Percentiles rank a stretch among this genome's conserved stretches.
phyloP scores from a whole-genome alignment of 2,888 invertebrate species.

The Hypselothyrea guttata region DNA sequence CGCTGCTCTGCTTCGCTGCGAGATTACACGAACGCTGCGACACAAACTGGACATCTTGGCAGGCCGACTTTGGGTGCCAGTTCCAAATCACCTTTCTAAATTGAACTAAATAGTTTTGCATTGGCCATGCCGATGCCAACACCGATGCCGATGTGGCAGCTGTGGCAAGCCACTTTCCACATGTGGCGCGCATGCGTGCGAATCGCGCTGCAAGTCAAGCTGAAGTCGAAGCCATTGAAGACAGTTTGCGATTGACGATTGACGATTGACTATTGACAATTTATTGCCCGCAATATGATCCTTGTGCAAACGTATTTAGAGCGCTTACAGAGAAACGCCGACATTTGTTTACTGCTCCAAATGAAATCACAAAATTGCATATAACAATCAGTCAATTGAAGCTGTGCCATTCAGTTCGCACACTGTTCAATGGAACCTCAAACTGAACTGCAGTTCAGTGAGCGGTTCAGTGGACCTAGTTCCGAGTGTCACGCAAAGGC shows the following conservation, averaged over 20 bases:
- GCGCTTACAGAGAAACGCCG: slow-evolving; percentile 3
- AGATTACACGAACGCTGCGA: slow-evolving; percentile 23
- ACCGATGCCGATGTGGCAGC: neutral
- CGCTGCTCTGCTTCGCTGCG: neutral
- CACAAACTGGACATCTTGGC: slow-evolving; percentile 43
- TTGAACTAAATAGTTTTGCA: slow-evolving; percentile 75
- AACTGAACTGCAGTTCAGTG: too few species aligned
- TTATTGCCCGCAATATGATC: slow-evolving; percentile 21
- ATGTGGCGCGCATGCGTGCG: slow-evolving; percentile 7
- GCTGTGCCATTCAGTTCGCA: too few species aligned
- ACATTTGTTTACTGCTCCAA: too few species aligned
- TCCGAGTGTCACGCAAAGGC: too few species aligned
- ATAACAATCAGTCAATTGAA: too few species aligned
- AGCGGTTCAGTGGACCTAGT: too few species aligned
- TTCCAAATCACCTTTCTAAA: slow-evolving; percentile 79
- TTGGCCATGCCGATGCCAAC: slow-evolving; percentile 33
- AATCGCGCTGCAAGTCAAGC: slow-evolving; percentile 10
- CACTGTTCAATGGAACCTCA: too few species aligned
- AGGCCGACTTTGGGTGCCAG: slow-evolving; percentile 48
- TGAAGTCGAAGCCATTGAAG: slow-evolving; percentile 10
- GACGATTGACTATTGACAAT: slow-evolving; percentile 20
- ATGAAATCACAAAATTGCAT: neutral
- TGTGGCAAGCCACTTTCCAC: slow-evolving; percentile 38
- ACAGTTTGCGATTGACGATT: slow-evolving; percentile 23
- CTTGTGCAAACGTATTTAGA: slow-evolving; percentile 26